Base-by-base conservation (phyloP, 2,888 invertebrate genomes). In the Pristionchus mayeri region DNA sequence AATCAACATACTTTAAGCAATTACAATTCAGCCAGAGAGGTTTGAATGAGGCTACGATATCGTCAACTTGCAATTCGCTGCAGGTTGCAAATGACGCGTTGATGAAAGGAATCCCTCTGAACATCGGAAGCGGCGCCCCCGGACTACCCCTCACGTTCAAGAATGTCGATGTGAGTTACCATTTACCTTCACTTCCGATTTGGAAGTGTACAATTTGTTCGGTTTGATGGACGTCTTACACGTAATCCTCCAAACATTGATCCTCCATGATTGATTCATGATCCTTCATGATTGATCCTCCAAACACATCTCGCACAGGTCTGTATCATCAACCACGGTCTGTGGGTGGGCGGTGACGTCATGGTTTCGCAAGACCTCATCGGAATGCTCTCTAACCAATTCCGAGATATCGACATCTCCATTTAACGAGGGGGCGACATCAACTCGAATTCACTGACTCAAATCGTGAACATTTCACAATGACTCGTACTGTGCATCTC, bases 81-180 rank as follows among this genome's bases (percentile, higher is more conserved):
- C 50, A 90, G 90, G 86, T 91, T 16, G 90, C 89, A 48, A 91
- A 91, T 84, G 91, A 91, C 85, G 90, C 89, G 9, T 88, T 91
- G n/a, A 87, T 86, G 60, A 91, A 90, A 86, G 91, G 91, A 76
- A 88, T 91, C 63, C 85, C 89, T 4, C 71, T 91, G 44, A 87
- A 87, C 40, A 84, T 91, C 27, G 90, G 90, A 18, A 82, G 87
- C 18, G 88, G 87, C 50, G 85, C 88, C n/a, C 34, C 30, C 27
- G 52, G 52, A 50, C 87, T 91, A 30, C 91, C 91, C 40, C 86
- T 91, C 85, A 88, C 86, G 84, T 87, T 91, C 85, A 88, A 90
- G 85, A 88, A 89, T 82, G n/a, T n/a, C n/a, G n/a, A n/a, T n/a
- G n/a, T n/a, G n/a, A n/a, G n/a, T n/a, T n/a, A 7, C 30, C 40